These are phyloP conservation scores for Tortrix viridana DNA, from an alignment of 2,888 invertebrate genomes.

Conservation along the genomic window DNA sequence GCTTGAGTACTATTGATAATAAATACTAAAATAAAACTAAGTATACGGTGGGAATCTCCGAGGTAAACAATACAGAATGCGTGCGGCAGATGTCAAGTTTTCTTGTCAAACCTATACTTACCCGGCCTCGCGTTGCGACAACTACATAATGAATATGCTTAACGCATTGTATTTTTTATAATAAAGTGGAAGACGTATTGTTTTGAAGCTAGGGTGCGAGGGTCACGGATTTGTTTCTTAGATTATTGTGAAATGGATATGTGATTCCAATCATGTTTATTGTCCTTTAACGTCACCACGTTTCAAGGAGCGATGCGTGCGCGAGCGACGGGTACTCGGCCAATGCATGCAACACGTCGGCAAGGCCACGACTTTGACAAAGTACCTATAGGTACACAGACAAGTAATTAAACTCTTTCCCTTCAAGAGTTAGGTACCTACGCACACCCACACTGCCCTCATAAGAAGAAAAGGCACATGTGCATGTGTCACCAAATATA, in stretches of 20 bases:
- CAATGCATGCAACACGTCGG: background rate
- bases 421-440: too few relatives aligned
- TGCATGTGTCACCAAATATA: too few relatives aligned
- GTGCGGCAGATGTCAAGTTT: background rate
- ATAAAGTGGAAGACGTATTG: conserved; percentile 21
- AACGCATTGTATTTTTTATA: conserved; percentile 23
- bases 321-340: background rate
- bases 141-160: conserved; percentile 25
- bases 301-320: background rate
- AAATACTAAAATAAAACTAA: too few relatives aligned
- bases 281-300: too few relatives aligned
- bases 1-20: too few relatives aligned
- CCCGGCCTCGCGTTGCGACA: conserved; percentile 18
- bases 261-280: background rate
- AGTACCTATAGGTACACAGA: too few relatives aligned
- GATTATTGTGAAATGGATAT: conserved; percentile 21
- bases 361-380: too few relatives aligned
- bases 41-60: background rate
- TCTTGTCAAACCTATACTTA: conserved; percentile 7
- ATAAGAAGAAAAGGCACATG: too few relatives aligned
- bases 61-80: background rate
- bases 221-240: conserved; percentile 27
- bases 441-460: too few relatives aligned
- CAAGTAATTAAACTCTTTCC: too few relatives aligned
- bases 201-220: conserved; percentile 13